A percentile compares a stretch with the other conserved stretches of the same genome.
Conservation (phyloP, 2,888 invertebrate genomes). For the Aleiodes testaceus region DNA sequence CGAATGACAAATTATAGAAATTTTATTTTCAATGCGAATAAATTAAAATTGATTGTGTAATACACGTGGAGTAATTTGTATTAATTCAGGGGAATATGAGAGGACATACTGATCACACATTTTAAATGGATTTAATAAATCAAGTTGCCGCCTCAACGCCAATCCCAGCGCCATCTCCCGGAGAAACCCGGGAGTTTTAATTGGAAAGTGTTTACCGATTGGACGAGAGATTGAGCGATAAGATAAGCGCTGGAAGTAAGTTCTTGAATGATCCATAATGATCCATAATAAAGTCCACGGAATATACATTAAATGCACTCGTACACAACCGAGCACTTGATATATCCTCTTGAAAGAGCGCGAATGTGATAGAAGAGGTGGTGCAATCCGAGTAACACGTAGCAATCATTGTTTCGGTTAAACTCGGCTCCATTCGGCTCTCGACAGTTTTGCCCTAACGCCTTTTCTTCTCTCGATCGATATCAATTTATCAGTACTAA, state of each 20-base stretch:
- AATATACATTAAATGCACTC: neutral
- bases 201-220: neutral
- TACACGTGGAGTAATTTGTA: neutral
- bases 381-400: neutral
- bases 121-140: constrained; percentile 1
- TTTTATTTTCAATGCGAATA: neutral
- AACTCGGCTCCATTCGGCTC: constrained; percentile 19
- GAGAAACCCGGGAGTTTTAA: neutral
- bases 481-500: neutral
- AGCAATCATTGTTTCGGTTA: constrained; percentile 8
- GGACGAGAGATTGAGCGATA: neutral
- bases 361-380: constrained; percentile 12
- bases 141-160: neutral
- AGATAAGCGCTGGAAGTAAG: neutral
- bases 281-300: neutral
- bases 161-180: neutral
- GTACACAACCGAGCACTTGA: neutral
- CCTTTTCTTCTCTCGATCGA: neutral
- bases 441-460: constrained; percentile 16
- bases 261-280: neutral
- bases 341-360: constrained; percentile 15
- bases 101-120: neutral
- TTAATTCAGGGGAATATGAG: neutral
- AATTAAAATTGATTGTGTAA: constrained; percentile 20
- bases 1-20: too few relatives aligned